phyloP scores from a whole-genome alignment of 2,797 vertebrate species.

The Semotilus atromaculatus region DNA sequence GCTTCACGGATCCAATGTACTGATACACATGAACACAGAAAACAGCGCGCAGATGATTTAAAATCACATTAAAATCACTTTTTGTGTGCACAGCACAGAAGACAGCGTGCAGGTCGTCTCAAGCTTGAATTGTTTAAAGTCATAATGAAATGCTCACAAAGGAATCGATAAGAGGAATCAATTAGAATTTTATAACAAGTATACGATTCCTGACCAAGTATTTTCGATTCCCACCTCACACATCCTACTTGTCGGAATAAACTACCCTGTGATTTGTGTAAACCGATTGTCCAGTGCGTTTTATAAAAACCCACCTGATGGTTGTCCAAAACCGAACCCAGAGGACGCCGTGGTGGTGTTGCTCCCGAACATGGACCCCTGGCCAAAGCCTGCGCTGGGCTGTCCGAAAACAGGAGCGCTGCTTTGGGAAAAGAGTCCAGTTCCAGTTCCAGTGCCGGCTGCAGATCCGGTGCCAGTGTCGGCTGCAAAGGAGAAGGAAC shows the following conservation, averaged over 20 bases:
- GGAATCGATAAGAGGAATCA: too few relatives aligned
- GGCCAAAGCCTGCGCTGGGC: conserved; percentile 84
- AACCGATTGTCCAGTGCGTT: background rate
- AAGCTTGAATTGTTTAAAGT: too few relatives aligned
- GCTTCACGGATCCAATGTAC: too few relatives aligned
- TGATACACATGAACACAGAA: too few relatives aligned
- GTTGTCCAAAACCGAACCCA: conserved; percentile 91
- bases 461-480: conserved; percentile 65
- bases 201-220: too few relatives aligned
- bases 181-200: too few relatives aligned
- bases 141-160: too few relatives aligned
- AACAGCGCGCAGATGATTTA: too few relatives aligned
- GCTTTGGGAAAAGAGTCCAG: conserved; percentile 82
- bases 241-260: background rate
- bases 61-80: too few relatives aligned
- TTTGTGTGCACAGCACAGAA: too few relatives aligned
- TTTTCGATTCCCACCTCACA: too few relatives aligned
- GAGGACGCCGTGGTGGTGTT: conserved; percentile 85
- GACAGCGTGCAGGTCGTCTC: too few relatives aligned
- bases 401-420: conserved; percentile 84
- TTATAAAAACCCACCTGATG: conserved; percentile 80
- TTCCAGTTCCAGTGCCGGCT: conserved; percentile 67
- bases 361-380: conserved; percentile 83
- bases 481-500: conserved; percentile 87
- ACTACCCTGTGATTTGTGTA: background rate